A percentile compares a stretch with the other conserved stretches of the same genome.
These are phyloP conservation scores for Axis porcinus DNA, from an alignment of 2,113 vertebrate species.

Conservation along the genomic window DNA sequence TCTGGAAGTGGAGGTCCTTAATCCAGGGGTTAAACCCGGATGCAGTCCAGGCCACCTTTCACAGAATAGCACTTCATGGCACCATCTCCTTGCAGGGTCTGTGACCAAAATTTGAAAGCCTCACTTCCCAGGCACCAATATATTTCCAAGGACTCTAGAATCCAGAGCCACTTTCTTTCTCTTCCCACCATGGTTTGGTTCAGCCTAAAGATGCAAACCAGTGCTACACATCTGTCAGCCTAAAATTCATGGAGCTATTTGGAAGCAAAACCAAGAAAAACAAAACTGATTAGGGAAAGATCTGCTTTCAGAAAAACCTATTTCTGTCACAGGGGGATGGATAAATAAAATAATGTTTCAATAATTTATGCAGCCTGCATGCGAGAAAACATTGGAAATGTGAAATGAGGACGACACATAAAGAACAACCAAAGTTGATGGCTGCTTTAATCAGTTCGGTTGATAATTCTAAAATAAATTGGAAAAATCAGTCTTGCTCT, in stretches of 20 bases:
- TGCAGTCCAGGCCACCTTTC: neutral
- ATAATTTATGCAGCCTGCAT: slow-evolving; percentile 77
- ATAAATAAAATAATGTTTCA: slow-evolving; percentile 81
- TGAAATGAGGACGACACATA: slow-evolving; percentile 57
- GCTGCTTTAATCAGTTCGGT: slow-evolving; percentile 75
- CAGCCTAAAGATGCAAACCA: slow-evolving; percentile 55
- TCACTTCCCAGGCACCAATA: slow-evolving; percentile 35
- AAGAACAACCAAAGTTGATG: slow-evolving; percentile 70
- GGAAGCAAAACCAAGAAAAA: slow-evolving; percentile 75
- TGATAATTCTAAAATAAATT: slow-evolving; percentile 77
- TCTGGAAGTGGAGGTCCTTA: neutral
- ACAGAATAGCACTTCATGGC: neutral
- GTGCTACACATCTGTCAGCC: slow-evolving; percentile 59
- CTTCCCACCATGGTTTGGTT: slow-evolving; percentile 61
- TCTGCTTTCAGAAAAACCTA: slow-evolving; percentile 78
- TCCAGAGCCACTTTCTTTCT: slow-evolving; percentile 61
- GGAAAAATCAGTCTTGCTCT: slow-evolving; percentile 67
- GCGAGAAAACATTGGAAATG: slow-evolving; percentile 66
- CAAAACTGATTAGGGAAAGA: slow-evolving; percentile 77
- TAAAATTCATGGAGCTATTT: slow-evolving; percentile 48
- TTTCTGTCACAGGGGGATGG: slow-evolving; percentile 77
- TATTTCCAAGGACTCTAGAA: slow-evolving; percentile 65
- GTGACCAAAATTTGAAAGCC: slow-evolving; percentile 27
- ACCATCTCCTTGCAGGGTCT: neutral
- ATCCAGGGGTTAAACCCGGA: neutral